Evolutionary conservation across 2,888 invertebrate genomes (phyloP).

Genomic region (Thyatira batis): DNA sequence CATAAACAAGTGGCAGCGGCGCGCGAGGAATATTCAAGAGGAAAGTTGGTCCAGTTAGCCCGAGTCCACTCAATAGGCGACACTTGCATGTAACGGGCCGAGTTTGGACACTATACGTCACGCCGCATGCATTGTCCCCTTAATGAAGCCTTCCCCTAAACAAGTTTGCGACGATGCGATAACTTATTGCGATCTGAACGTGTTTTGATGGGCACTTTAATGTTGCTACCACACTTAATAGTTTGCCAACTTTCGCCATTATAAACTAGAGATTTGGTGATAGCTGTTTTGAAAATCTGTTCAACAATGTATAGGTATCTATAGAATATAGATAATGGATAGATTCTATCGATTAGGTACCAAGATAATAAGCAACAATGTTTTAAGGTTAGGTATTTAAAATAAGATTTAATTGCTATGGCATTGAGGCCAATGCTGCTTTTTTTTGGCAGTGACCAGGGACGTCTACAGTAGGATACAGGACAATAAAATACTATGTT

Average conservation of each 20-base stretch:
- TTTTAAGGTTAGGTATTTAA: too few relatives aligned
- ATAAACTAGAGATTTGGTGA: constrained; percentile 55
- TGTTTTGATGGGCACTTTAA: constrained; percentile 75
- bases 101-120: constrained; percentile 68
- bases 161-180: constrained; percentile 65
- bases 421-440: too few relatives aligned
- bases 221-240: constrained; percentile 63
- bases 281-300: constrained; percentile 5
- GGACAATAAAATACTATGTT: too few relatives aligned
- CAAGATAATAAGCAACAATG: too few relatives aligned
- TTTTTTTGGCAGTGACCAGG: too few relatives aligned
- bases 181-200: constrained; percentile 74
- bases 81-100: constrained; percentile 75
- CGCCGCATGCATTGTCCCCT: constrained; percentile 70
- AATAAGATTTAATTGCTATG: too few relatives aligned
- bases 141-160: constrained; percentile 71
- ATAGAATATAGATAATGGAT: not conserved
- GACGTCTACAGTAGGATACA: too few relatives aligned
- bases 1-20: constrained; percentile 68
- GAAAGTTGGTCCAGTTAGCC: constrained; percentile 62
- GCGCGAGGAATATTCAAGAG: constrained; percentile 76
- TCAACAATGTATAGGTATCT: not conserved
- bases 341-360: not conserved
- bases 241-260: constrained; percentile 64
- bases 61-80: constrained; percentile 61